Conservation (phyloP, 1,140 invertebrate species). For the Aradophagus sp. region DNA sequence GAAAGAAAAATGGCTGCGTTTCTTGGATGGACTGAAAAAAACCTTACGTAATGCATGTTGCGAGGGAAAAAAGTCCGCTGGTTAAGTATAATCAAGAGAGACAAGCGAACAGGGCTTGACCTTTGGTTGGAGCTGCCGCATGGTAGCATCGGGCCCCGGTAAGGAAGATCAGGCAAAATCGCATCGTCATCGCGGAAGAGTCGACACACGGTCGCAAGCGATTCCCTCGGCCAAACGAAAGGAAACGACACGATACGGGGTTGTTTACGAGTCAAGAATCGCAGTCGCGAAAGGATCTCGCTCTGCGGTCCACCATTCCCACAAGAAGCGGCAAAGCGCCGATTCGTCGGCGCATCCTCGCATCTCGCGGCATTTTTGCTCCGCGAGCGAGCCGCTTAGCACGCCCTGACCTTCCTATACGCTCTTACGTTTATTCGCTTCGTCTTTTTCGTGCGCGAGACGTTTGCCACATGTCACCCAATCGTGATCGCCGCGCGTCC, state of each 20-base stretch:
- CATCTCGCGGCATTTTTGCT: slow-evolving; percentile 49
- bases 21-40: slow-evolving; percentile 8
- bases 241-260: slow-evolving; percentile 51
- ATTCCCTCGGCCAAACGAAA: slow-evolving; percentile 52
- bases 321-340: slow-evolving; percentile 47
- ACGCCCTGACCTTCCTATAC: slow-evolving; percentile 50
- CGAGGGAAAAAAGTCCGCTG: slow-evolving; percentile 18
- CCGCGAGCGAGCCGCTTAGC: slow-evolving; percentile 45
- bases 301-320: slow-evolving; percentile 47
- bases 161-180: slow-evolving; percentile 46
- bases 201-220: slow-evolving; percentile 50
- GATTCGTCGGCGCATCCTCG: no score
- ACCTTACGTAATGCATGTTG: slow-evolving; percentile 32
- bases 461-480: slow-evolving; percentile 61
- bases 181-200: slow-evolving; percentile 57
- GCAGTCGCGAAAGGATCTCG: slow-evolving; percentile 47
- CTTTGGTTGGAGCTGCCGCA: slow-evolving; percentile 49
- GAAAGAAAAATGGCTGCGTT: no score
- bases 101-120: slow-evolving; percentile 49
- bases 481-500: slow-evolving; percentile 48
- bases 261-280: slow-evolving; percentile 60
- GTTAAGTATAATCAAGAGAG: slow-evolving; percentile 45
- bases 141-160: slow-evolving; percentile 43
- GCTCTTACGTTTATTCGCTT: slow-evolving; percentile 49
- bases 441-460: slow-evolving; percentile 44